Conservation (phyloP, 2,797 vertebrate species). For the Hyperoplus immaculatus region DNA sequence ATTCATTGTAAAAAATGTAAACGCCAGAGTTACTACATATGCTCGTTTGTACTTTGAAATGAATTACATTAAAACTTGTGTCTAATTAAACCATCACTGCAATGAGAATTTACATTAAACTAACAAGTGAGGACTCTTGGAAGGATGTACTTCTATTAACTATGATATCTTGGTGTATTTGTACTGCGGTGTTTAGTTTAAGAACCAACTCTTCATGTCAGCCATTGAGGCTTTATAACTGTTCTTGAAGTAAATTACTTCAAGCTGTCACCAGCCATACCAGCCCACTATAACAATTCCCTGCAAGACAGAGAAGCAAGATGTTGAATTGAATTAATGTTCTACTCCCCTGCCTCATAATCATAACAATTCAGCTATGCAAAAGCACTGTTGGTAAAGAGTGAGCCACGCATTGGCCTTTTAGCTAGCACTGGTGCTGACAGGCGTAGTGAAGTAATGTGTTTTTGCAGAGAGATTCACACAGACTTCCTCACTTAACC, state of each 20-base stretch:
- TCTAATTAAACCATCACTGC: constrained; percentile 28
- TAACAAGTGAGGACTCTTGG: not conserved
- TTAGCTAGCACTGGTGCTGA: constrained; percentile 61
- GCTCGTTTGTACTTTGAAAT: constrained; percentile 23
- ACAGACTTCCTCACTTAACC: constrained; percentile 74
- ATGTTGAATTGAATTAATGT: constrained; percentile 37
- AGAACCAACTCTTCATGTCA: constrained; percentile 31
- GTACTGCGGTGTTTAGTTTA: constrained; percentile 17
- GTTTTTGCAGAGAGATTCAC: constrained; percentile 78
- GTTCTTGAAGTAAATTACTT: constrained; percentile 47
- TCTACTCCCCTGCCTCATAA: constrained; percentile 42
- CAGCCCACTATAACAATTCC: constrained; percentile 35
- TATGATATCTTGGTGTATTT: constrained; percentile 26
- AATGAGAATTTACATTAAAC: constrained; percentile 15
- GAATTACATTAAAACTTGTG: constrained; percentile 5
- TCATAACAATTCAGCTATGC: constrained; percentile 47
- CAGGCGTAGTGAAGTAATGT: constrained; percentile 84
- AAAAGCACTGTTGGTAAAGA: constrained; percentile 33
- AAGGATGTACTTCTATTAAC: constrained; percentile 15
- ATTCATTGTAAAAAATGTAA: constrained; percentile 30
- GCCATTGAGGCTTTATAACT: constrained; percentile 41
- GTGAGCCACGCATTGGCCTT: constrained; percentile 49
- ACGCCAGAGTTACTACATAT: not conserved
- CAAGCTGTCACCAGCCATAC: constrained; percentile 44
- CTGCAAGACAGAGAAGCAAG: constrained; percentile 16